Evolutionary conservation across 2,113 vertebrate genomes (phyloP).

Genomic region (Semnopithecus entellus): DNA sequence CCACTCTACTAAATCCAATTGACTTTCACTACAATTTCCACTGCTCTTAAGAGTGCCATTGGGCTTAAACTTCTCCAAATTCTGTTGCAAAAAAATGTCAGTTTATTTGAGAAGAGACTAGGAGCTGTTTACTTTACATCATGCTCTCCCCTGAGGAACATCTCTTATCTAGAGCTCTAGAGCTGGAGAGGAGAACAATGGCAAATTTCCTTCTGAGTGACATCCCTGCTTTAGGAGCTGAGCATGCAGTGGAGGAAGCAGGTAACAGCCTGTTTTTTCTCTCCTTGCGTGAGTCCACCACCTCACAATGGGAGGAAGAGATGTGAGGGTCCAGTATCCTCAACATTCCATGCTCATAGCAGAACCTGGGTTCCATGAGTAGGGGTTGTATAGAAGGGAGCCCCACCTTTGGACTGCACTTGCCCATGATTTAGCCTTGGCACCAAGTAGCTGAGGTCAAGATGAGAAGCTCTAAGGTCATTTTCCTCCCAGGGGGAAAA

Average conservation of each 20-base stretch:
- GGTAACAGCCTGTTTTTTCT: not conserved
- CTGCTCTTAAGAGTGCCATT: not conserved
- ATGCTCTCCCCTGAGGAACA: not conserved
- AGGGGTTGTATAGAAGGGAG: not conserved
- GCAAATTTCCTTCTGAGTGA: not conserved
- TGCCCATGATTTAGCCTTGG: not conserved
- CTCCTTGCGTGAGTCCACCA: accelerated
- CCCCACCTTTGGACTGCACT: not conserved
- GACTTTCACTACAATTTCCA: not conserved
- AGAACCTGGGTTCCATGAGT: not conserved
- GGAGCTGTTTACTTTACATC: not conserved
- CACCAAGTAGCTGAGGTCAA: not conserved
- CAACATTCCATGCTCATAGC: not conserved
- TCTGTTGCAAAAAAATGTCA: not conserved
- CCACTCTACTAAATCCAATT: not conserved
- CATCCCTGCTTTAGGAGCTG: not conserved
- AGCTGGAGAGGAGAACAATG: not conserved
- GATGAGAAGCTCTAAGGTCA: not conserved
- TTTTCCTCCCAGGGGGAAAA: not conserved
- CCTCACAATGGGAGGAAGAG: not conserved
- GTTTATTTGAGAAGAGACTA: not conserved
- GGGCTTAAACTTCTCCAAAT: not conserved
- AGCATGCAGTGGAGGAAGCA: not conserved
- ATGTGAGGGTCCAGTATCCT: too few relatives aligned
- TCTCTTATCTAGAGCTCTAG: not conserved